These are phyloP conservation scores for Syngnathus acus DNA, from an alignment of 2,797 vertebrate genomes.

Conservation along the genomic window DNA sequence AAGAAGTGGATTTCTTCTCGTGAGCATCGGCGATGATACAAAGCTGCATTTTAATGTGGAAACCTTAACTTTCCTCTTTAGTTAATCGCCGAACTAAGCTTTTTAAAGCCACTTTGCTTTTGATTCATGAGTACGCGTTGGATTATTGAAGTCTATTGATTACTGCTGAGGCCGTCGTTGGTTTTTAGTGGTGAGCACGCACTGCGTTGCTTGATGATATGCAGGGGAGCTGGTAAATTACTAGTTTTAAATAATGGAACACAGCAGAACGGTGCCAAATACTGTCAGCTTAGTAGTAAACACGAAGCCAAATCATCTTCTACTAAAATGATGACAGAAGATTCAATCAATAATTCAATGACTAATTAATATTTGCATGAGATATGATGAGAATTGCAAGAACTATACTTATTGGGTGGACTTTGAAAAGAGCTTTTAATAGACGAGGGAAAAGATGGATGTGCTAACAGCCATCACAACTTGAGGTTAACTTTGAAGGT, in stretches of 20 bases:
- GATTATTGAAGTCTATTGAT: conserved; percentile 1
- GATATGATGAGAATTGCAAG: neutral
- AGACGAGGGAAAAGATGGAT: too few relatives aligned
- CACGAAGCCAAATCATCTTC: neutral
- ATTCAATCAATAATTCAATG: neutral
- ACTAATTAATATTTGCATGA: too few relatives aligned
- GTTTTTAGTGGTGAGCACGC: neutral
- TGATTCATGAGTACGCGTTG: neutral
- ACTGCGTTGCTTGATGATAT: neutral
- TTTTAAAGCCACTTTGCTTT: conserved; percentile 3
- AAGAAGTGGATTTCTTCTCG: conserved; percentile 13
- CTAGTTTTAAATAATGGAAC: neutral
- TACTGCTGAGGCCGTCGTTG: neutral
- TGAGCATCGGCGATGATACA: conserved; percentile 9
- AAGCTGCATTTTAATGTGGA: neutral
- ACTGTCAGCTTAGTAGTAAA: neutral
- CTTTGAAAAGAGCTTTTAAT: neutral
- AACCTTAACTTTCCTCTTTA: conserved; percentile 3
- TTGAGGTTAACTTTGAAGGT: neutral
- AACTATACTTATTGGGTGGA: neutral
- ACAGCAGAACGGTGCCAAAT: neutral
- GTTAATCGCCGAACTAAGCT: neutral
- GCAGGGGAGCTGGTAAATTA: neutral
- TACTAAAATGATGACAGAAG: neutral
- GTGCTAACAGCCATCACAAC: neutral